These are phyloP conservation scores for Gnathonemus longibarbis DNA, from an alignment of 2,113 vertebrate genomes.

Conservation along the genomic window DNA sequence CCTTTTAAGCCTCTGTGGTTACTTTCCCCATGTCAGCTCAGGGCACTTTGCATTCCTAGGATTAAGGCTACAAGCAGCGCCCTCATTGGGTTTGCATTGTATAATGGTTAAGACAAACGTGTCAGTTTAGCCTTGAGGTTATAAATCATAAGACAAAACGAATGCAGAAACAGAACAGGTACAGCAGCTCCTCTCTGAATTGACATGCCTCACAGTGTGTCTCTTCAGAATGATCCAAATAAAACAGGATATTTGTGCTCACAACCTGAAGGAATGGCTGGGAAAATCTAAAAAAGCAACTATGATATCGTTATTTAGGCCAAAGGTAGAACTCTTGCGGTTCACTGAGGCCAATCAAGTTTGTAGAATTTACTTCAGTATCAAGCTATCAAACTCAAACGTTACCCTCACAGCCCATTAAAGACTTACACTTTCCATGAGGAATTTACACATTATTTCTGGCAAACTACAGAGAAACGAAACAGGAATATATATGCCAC, in stretches of 20 bases:
- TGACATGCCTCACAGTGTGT: background rate
- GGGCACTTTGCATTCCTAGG: background rate
- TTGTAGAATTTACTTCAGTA: background rate
- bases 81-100: constrained; percentile 42
- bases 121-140: constrained; percentile 42
- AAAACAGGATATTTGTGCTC: background rate
- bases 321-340: background rate
- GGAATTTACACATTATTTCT: background rate
- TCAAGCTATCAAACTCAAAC: background rate
- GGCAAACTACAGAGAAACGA: background rate
- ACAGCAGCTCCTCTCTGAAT: background rate
- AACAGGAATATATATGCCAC: background rate
- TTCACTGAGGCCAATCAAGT: background rate
- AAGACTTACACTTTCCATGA: background rate
- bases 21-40: background rate
- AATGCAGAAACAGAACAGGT: background rate
- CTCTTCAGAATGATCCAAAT: background rate
- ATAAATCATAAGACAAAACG: background rate
- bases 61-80: constrained; percentile 41
- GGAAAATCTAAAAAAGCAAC: background rate
- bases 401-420: background rate
- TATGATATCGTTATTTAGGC: background rate
- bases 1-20: background rate
- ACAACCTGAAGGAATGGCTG: background rate
- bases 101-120: background rate